Evolutionary conservation across 1,140 invertebrate genomes (phyloP).

Genomic region (Cherax destructor): DNA sequence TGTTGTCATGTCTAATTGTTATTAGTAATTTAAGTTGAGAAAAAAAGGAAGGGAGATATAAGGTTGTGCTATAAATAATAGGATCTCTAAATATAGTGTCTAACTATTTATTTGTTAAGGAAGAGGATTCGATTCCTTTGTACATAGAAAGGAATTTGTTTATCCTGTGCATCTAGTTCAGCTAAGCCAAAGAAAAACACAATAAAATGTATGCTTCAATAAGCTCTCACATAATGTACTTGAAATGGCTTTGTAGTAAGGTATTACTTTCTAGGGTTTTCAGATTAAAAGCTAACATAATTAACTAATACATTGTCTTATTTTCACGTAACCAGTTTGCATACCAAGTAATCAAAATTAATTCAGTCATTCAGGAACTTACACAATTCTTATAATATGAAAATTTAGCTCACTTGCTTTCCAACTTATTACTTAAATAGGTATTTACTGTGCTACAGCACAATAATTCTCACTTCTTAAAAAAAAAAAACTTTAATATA

Average conservation of each 20-base stretch:
- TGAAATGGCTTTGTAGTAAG: slow-evolving; percentile 12
- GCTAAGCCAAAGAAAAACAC: slow-evolving; percentile 60
- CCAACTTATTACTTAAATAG: neutral
- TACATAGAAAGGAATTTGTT: slow-evolving; percentile 46
- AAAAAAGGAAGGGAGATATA: neutral
- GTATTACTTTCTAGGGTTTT: slow-evolving; percentile 9
- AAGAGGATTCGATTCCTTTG: slow-evolving; percentile 58
- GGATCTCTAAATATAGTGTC: slow-evolving; percentile 60
- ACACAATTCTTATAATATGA: neutral
- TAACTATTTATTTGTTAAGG: slow-evolving; percentile 63
- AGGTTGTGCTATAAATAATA: slow-evolving; percentile 61
- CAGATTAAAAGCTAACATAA: slow-evolving; percentile 27
- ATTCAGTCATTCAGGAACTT: neutral
- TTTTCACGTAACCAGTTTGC: neutral
- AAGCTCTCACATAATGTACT: slow-evolving; percentile 16
- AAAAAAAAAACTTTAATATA: too few relatives aligned
- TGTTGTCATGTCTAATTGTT: slow-evolving; percentile 43
- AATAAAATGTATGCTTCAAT: slow-evolving; percentile 32
- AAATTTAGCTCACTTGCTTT: neutral
- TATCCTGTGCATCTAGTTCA: slow-evolving; percentile 67
- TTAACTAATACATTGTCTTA: neutral
- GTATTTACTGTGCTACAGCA: neutral
- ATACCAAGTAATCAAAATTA: neutral
- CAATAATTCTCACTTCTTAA: neutral
- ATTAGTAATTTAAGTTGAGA: slow-evolving; percentile 15